phyloP scores from a whole-genome alignment of 2,113 vertebrate genomes.

The Misgurnus mizolepis region DNA sequence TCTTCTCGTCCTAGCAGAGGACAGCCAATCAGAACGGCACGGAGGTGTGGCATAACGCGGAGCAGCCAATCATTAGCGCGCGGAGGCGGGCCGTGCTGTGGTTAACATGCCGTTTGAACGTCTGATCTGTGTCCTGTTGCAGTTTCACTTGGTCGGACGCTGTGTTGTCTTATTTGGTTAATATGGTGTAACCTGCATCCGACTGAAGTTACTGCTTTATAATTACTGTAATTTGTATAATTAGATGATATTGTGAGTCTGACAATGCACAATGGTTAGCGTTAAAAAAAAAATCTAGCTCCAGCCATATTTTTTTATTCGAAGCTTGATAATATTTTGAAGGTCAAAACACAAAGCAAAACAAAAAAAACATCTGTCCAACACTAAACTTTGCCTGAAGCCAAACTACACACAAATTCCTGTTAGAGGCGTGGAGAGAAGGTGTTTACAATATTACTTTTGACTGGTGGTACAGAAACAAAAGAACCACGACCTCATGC shows the following conservation, averaged over 20 bases:
- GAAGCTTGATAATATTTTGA: neutral
- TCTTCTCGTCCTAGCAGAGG: neutral
- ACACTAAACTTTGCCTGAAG: constrained; percentile 57
- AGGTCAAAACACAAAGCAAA: neutral
- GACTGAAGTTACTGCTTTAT: neutral
- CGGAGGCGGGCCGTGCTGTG: constrained; percentile 21
- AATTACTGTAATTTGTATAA: neutral
- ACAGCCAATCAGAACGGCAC: neutral
- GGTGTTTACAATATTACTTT: constrained; percentile 58
- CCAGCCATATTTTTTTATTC: neutral
- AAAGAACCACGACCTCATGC: neutral
- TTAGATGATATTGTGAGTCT: neutral
- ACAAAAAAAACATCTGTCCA: constrained; percentile 54
- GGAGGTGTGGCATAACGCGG: neutral
- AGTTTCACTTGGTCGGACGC: neutral
- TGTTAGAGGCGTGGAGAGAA: constrained; percentile 33
- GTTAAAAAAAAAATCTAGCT: no score
- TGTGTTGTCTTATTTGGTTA: neutral
- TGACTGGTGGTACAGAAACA: constrained; percentile 28
- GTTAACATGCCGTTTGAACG: neutral
- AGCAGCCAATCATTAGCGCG: constrained; percentile 13
- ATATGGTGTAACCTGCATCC: neutral
- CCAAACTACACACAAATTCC: constrained; percentile 38
- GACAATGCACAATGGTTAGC: neutral
- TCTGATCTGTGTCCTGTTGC: neutral